Evolutionary conservation across 1,140 invertebrate species (phyloP).

Genomic region (Neodiprion virginianus): DNA sequence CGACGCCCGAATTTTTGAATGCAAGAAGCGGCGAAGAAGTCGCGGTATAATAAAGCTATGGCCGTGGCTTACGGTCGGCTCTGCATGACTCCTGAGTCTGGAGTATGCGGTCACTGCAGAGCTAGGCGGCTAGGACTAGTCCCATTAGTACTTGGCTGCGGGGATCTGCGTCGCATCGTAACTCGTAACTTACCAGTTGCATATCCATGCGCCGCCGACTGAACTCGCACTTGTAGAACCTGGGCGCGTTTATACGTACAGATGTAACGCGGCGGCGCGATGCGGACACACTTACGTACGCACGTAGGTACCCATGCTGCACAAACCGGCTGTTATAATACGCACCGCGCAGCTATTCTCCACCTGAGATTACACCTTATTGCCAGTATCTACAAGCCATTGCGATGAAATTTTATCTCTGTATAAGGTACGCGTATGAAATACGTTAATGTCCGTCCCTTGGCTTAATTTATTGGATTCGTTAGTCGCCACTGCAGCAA

Average conservation of each 20-base stretch:
- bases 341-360: neutral
- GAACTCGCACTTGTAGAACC: slow-evolving; percentile 32
- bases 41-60: too few species aligned
- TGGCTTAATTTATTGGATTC: neutral
- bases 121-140: slow-evolving; percentile 36
- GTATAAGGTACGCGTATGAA: neutral
- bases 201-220: slow-evolving; percentile 19
- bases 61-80: too few species aligned
- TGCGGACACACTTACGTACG: too few species aligned
- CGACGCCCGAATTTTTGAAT: too few species aligned
- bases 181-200: slow-evolving; percentile 41
- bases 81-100: neutral
- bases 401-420: neutral
- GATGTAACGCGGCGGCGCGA: too few species aligned
- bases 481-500: neutral
- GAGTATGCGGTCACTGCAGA: neutral
- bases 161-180: slow-evolving; percentile 35
- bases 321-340: too few species aligned
- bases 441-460: slow-evolving; percentile 1
- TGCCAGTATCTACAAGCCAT: neutral
- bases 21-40: too few species aligned
- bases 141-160: slow-evolving; percentile 39
- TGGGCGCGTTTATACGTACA: too few species aligned
- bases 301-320: too few species aligned
- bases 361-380: neutral